Base-by-base conservation (phyloP, 2,888 invertebrate genomes). In the Drosophila fulvimacula region DNA sequence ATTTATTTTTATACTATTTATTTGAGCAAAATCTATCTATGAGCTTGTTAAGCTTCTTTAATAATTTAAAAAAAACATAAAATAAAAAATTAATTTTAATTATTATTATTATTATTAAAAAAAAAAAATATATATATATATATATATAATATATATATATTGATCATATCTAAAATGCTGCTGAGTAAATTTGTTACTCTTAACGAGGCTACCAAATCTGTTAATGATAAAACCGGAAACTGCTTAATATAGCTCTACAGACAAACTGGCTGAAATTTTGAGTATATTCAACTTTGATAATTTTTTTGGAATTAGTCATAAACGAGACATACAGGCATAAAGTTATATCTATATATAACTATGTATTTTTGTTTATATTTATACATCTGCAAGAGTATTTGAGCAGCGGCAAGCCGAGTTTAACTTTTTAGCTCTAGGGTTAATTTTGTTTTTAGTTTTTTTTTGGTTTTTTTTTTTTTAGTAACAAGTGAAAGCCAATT, bases 401-500 rank as follows among this genome's bases (percentile, higher is more conserved):
- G 0, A 56, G 0, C 36, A 58, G 27, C 63, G 77, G 46, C 30
- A 30, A 17, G 7, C 77, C 73, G 56, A 59, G 53, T n/a, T 10
- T 19, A 34, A 6, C 10, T 19, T 10, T 30, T 41, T 4, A 13
- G 11, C 10, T 41, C 53, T 39, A 17, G 13, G 30, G 41, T 55
- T 51, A 51, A 39, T 19, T 68, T 58, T 52, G 34, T 52, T 38
- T 44, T 69, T 60, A 30, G 51, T 64, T 51, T 55, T 49, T 67
- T 64, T 76, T 34, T 30, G n/a, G 2, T 27, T 7, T 19, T 49
- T 34, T 21, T 5, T 30, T 30, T 13, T 49, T 78, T 76, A 78
- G 76, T 82, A 79, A 66, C 79, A 51, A 63, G 73, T 82, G 51
- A 63, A 81, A 78, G 69, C 82, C 82, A 82, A 82, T 86, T 73